Evolutionary conservation across 2,888 invertebrate species (phyloP).

Genomic region (Acrocyrtus sp.): DNA sequence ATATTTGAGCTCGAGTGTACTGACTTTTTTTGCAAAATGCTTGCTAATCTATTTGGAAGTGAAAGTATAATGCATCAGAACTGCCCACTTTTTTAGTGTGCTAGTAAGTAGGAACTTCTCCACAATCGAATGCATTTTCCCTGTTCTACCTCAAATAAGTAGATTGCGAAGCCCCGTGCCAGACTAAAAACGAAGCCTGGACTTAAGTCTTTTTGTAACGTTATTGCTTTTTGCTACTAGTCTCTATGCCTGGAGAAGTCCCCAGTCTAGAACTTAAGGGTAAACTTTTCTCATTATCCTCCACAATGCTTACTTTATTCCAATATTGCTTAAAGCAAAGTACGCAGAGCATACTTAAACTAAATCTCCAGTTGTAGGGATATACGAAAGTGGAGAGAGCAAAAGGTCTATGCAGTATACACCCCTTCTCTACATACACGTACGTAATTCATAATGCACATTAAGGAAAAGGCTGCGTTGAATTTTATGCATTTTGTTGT

Average conservation of each 20-base stretch:
- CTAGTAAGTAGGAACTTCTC: background rate
- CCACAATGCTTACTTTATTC: background rate
- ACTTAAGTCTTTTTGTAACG: too few relatives aligned
- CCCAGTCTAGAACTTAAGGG: background rate
- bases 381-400: too few relatives aligned
- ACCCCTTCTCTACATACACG: background rate
- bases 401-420: background rate
- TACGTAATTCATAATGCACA: too few relatives aligned
- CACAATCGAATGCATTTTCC: background rate
- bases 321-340: background rate
- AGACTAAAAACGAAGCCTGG: background rate
- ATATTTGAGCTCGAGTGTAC: too few relatives aligned
- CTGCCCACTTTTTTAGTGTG: background rate
- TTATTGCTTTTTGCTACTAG: background rate
- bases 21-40: too few relatives aligned
- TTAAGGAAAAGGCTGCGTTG: too few relatives aligned
- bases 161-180: background rate
- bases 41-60: too few relatives aligned
- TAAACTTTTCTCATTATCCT: constrained; percentile 27
- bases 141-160: background rate
- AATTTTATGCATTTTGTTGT: background rate
- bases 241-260: background rate
- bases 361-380: too few relatives aligned
- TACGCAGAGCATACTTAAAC: too few relatives aligned
- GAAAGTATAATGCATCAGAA: background rate